A percentile compares a stretch with the other conserved stretches of the same genome.
phyloP scores from a whole-genome alignment of 2,888 invertebrate species.

The Sarcophaga variegata region DNA sequence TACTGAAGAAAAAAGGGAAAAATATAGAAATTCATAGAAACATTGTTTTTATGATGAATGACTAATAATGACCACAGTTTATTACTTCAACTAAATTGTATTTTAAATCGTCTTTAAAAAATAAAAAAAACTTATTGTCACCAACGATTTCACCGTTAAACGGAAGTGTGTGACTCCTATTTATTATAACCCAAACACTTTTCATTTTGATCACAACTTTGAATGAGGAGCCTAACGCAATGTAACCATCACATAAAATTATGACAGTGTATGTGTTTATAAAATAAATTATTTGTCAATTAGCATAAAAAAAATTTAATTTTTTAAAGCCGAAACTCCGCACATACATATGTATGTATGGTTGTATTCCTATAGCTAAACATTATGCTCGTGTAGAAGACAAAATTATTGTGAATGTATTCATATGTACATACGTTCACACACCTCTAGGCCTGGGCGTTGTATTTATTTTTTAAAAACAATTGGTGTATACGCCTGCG shows the following conservation, averaged over 20 bases:
- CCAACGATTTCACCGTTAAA: slow-evolving; percentile 42
- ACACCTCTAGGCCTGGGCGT: background rate
- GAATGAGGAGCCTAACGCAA: background rate
- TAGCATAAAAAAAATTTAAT: slow-evolving; percentile 59
- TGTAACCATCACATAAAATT: slow-evolving; percentile 25
- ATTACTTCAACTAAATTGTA: background rate
- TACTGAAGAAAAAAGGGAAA: background rate
- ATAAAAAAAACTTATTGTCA: slow-evolving; percentile 8
- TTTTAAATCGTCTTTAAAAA: slow-evolving; percentile 13
- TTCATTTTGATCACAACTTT: slow-evolving; percentile 34
- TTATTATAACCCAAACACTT: background rate
- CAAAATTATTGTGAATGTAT: background rate
- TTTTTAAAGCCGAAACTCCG: slow-evolving; percentile 57
- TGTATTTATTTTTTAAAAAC: background rate
- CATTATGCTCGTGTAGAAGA: background rate
- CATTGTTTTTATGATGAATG: slow-evolving; percentile 39
- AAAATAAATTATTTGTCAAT: slow-evolving; percentile 65
- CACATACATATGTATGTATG: slow-evolving; percentile 18
- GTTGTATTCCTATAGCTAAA: background rate
- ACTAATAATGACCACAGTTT: slow-evolving; percentile 1
- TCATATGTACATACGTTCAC: background rate
- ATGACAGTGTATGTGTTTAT: background rate
- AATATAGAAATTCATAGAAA: slow-evolving; percentile 46
- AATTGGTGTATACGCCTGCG: background rate
- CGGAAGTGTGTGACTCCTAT: slow-evolving; percentile 56